phyloP scores from a whole-genome alignment of 53 echinoderm and acorn worm species.

The Astropecten irregularis region DNA sequence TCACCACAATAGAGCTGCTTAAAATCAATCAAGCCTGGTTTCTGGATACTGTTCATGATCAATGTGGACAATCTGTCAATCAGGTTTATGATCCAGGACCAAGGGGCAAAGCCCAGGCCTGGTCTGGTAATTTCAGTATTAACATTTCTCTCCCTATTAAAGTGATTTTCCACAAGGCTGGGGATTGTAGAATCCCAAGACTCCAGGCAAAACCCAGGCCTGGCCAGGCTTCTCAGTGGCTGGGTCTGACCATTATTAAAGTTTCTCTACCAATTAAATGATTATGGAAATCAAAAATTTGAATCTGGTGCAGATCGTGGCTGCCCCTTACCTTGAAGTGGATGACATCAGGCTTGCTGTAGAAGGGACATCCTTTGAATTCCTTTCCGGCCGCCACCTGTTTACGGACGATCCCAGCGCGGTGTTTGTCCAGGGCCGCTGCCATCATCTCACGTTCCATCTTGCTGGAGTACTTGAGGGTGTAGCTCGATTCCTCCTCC shows the following conservation, averaged over 20 bases:
- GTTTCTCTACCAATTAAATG: no score
- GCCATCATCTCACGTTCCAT: slow-evolving; percentile 96
- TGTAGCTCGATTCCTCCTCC: slow-evolving; percentile 83
- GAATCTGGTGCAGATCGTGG: no score
- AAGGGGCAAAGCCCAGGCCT: no score
- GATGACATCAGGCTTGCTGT: slow-evolving; percentile 90
- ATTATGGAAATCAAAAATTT: no score
- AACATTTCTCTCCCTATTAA: background rate
- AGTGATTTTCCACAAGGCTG: background rate
- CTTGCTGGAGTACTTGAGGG: slow-evolving; percentile 90
- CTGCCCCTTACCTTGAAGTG: slow-evolving; percentile 98
- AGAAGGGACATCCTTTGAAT: slow-evolving; percentile 95
- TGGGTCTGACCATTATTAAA: no score
- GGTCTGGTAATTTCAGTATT: background rate
- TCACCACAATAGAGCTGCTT: no score
- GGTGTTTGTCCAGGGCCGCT: slow-evolving; percentile 89
- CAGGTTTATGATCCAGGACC: no score
- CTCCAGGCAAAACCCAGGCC: no score
- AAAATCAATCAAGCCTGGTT: no score
- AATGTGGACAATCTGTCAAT: background rate
- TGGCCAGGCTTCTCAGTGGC: no score
- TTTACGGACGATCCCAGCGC: slow-evolving; percentile 87
- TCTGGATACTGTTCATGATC: background rate
- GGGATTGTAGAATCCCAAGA: no score
- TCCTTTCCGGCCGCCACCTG: slow-evolving; percentile 95